Conservation (phyloP, 2,888 invertebrate genomes). For the Archaeoteleia sp. region DNA sequence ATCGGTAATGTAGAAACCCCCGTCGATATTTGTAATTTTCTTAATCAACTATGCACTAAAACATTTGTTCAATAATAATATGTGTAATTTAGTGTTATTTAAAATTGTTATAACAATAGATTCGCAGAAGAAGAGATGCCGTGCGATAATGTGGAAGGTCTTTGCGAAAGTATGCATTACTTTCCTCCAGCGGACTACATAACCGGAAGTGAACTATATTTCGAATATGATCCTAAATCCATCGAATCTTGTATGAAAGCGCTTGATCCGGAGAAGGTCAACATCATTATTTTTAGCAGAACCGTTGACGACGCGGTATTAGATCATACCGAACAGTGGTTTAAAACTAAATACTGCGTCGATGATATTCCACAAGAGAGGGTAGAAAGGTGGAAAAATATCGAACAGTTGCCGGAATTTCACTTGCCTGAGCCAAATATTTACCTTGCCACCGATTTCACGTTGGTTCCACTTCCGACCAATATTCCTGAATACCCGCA, state of each 20-base stretch:
- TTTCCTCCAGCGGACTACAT: constrained; percentile 87
- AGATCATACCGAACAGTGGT: constrained; percentile 87
- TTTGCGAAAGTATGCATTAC: constrained; percentile 87
- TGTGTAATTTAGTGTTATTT: too few species aligned
- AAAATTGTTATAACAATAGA: too few species aligned
- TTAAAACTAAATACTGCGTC: constrained; percentile 85
- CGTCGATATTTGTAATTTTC: too few species aligned
- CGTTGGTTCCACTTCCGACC: constrained; percentile 76
- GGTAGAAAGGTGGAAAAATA: constrained; percentile 80
- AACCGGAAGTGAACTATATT: constrained; percentile 84
- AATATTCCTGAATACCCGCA: constrained; percentile 76
- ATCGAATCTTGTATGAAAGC: constrained; percentile 79
- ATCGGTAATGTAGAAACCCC: too few species aligned
- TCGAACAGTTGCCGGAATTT: constrained; percentile 78
- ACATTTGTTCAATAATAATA: too few species aligned
- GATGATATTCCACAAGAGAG: constrained; percentile 80
- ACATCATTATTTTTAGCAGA: constrained; percentile 83
- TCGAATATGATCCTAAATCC: constrained; percentile 84
- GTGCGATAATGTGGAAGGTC: constrained; percentile 84
- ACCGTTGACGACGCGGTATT: constrained; percentile 77
- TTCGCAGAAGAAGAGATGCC: constrained; percentile 84
- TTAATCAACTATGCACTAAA: too few species aligned
- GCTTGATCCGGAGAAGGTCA: constrained; percentile 81
- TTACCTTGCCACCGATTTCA: constrained; percentile 84
- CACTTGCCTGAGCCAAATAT: constrained; percentile 83